Evolutionary conservation across 1,140 invertebrate genomes (phyloP), one percentile per base, ranked within the genome.

Genomic region (Solen grandis): DNA sequence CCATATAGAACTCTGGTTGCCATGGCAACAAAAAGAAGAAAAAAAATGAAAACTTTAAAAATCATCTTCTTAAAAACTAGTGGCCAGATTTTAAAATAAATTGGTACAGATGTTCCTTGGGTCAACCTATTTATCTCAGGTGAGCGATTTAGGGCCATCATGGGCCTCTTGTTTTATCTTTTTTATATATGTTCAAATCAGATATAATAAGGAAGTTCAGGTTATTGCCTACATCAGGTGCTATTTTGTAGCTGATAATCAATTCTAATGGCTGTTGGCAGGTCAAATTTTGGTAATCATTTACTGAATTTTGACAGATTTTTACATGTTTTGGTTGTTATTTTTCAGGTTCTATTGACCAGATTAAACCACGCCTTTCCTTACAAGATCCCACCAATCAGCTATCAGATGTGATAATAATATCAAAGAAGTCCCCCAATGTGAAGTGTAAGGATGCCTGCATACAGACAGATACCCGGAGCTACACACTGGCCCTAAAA

Each of bases 401-500:
- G 13, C 50, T 38, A 54, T 31, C n/a, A 27, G 36, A 50, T 41
- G n/a, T 68, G 14, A 68, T 77, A 8, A 33, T 77, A 1, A 66
- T 33, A 27, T 4, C 33, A 22, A 77, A 41, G 38, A 66, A 65
- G 62, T 55, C 33, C 14, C 5, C 13, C 0, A 46, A 36, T 31
- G 50, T 59, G 27, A 31, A 14, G 46, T 29, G 57, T 41, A 38
- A 59, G 31, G 75, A 77, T 46, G 54, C 27, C 2, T 27, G 50
- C 1, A 77, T 60, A 66, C 75, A 77, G 25, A 77, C 75, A 13
- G 75, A 77, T 77, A 33, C 63, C 4, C 60, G 75, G 19, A 77
- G 75, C 55, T 77, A 31, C 68, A 77, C 75, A 41, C 52, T 57
- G 1, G 75, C 75, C 59, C 50, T 77, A 16, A 77, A 77, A 77